Percentiles rank a stretch among this genome's conserved stretches.
phyloP scores from a whole-genome alignment of 2,797 vertebrate genomes.

The Parotocinclus haroldoi region DNA sequence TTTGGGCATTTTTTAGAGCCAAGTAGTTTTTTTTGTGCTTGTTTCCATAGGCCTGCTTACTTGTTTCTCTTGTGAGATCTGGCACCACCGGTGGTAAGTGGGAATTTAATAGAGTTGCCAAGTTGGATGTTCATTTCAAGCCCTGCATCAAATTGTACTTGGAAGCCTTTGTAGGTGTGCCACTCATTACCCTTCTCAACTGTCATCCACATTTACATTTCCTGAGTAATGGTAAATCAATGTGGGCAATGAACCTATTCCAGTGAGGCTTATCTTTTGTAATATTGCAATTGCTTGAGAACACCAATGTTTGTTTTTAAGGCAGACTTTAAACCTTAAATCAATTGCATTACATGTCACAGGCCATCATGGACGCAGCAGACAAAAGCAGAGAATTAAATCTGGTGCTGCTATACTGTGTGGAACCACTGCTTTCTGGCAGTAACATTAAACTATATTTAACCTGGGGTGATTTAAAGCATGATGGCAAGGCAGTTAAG shows the following conservation, averaged over 20 bases:
- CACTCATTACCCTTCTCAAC: constrained; percentile 36
- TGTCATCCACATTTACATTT: constrained; percentile 48
- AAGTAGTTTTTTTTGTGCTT: too few species aligned
- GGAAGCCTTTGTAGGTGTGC: not conserved
- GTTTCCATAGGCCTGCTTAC: too few species aligned
- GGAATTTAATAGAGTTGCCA: too few species aligned
- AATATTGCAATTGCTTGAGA: constrained; percentile 53
- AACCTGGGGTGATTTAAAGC: constrained; percentile 56
- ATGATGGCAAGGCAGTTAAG: constrained; percentile 33
- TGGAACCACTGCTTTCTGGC: constrained; percentile 44
- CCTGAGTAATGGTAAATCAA: constrained; percentile 49
- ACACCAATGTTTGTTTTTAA: constrained; percentile 46
- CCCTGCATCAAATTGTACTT: too few species aligned
- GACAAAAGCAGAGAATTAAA: constrained; percentile 19
- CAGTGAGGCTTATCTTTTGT: constrained; percentile 50
- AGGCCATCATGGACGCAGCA: constrained; percentile 49
- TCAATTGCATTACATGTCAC: constrained; percentile 63
- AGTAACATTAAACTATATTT: constrained; percentile 63
- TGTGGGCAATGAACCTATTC: constrained; percentile 49
- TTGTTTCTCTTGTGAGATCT: too few species aligned
- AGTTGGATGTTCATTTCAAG: too few species aligned
- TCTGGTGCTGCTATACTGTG: constrained; percentile 24
- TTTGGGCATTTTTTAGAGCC: too few species aligned
- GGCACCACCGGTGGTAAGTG: too few species aligned
- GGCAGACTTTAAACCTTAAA: constrained; percentile 61